phyloP scores from a whole-genome alignment of 2,888 invertebrate genomes.

The Biston stratarius region DNA sequence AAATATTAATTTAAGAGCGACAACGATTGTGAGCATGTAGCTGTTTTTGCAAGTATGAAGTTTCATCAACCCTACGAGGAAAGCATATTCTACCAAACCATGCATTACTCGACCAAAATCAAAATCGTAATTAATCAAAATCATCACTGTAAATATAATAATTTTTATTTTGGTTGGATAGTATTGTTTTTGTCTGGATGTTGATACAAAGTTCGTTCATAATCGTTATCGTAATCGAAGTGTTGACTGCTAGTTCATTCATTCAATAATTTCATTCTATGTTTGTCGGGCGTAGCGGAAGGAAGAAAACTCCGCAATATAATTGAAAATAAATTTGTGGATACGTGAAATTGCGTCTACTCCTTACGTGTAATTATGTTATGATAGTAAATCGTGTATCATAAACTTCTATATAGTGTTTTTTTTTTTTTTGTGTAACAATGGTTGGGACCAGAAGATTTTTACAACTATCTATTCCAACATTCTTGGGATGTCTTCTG shows the following conservation, averaged over 20 bases:
- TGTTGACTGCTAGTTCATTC: not conserved
- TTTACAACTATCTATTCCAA: constrained; percentile 63
- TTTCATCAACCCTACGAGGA: too few relatives aligned
- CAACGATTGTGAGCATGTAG: too few relatives aligned
- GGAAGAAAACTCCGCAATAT: constrained; percentile 22
- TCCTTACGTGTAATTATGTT: constrained; percentile 63
- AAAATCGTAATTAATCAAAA: too few relatives aligned
- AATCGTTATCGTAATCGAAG: too few relatives aligned
- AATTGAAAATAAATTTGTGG: constrained; percentile 12
- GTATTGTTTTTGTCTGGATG: too few relatives aligned
- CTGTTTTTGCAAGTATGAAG: too few relatives aligned
- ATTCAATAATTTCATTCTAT: constrained; percentile 33
- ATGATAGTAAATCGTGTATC: constrained; percentile 61
- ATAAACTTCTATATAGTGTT: constrained; percentile 55
- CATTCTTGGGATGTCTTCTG: constrained; percentile 68
- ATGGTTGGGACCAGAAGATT: constrained; percentile 65
- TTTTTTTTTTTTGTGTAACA: constrained; percentile 57
- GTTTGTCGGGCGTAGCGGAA: constrained; percentile 37
- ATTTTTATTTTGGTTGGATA: too few relatives aligned
- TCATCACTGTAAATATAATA: too few relatives aligned
- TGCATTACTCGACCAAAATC: too few relatives aligned
- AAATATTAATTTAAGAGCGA: too few relatives aligned
- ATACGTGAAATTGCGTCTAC: constrained; percentile 14
- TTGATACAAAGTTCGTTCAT: too few relatives aligned
- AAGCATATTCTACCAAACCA: too few relatives aligned